A percentile compares a stretch with the other conserved stretches of the same genome.
Conservation (phyloP, 2,888 invertebrate species). For the Cetonia aurata region DNA sequence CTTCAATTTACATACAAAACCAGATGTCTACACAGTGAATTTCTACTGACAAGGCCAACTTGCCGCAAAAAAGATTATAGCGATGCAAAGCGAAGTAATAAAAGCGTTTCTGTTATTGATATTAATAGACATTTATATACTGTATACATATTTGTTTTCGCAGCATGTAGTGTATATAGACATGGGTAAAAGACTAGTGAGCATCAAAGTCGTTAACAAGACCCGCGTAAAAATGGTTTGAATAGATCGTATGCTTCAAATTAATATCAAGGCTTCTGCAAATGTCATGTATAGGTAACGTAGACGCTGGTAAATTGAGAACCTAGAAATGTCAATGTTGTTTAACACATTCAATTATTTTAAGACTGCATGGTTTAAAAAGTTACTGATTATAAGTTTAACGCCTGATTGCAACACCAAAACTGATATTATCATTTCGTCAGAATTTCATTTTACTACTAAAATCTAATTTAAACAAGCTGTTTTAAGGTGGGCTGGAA, state of each 20-base stretch:
- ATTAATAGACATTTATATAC: slow-evolving; percentile 7
- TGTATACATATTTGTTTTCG: not conserved
- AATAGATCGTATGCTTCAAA: slow-evolving; percentile 3
- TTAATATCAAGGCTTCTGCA: slow-evolving; percentile 12
- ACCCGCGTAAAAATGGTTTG: not conserved
- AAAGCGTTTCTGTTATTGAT: slow-evolving; percentile 18
- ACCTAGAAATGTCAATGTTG: no score
- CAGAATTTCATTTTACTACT: no score
- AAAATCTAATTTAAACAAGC: no score
- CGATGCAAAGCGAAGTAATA: slow-evolving; percentile 8
- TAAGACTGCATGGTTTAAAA: no score
- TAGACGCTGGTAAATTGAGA: not conserved
- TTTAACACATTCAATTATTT: no score
- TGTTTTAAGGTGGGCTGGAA: no score
- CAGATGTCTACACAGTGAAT: not conserved
- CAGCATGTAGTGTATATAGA: not conserved
- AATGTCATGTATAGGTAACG: not conserved
- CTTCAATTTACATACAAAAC: not conserved
- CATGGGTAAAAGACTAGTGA: not conserved
- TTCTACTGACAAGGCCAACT: slow-evolving; percentile 1
- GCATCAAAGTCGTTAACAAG: not conserved
- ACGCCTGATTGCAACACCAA: no score
- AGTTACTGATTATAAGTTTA: no score
- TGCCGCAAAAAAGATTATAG: slow-evolving; percentile 1
- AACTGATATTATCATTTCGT: no score